These are phyloP conservation scores for Elmis aenea DNA, from an alignment of 2,888 invertebrate genomes.

Conservation along the genomic window DNA sequence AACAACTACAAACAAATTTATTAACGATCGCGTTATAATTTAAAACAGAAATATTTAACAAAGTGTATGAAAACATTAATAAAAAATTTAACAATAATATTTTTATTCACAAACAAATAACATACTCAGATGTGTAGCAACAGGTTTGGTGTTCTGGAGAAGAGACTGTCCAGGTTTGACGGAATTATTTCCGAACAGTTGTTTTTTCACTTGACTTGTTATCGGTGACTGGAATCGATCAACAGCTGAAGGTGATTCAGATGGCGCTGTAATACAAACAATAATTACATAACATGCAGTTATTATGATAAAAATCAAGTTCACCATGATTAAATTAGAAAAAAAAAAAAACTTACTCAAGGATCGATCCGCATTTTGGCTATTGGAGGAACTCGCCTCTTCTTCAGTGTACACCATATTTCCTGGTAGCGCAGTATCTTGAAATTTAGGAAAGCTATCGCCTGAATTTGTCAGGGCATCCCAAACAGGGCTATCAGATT, in stretches of 20 bases:
- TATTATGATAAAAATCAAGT: no score
- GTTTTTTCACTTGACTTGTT: conserved; percentile 35
- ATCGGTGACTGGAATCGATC: conserved; percentile 65
- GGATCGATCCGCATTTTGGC: not conserved
- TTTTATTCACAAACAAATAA: no score
- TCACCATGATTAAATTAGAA: no score
- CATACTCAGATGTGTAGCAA: no score
- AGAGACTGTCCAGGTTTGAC: conserved; percentile 57
- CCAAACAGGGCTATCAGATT: conserved; percentile 83
- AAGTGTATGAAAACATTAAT: no score
- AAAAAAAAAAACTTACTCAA: conserved; percentile 1
- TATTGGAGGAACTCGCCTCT: conserved; percentile 3
- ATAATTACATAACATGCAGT: conserved; percentile 4
- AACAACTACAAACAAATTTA: conserved; percentile 30
- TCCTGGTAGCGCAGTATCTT: conserved; percentile 65
- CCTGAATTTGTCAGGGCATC: conserved; percentile 58
- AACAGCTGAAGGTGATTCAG: conserved; percentile 54
- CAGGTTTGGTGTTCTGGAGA: conserved; percentile 29
- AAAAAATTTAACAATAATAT: no score
- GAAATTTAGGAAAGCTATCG: conserved; percentile 68
- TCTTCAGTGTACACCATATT: conserved; percentile 34
- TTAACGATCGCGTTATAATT: not conserved
- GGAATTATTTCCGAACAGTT: conserved; percentile 31
- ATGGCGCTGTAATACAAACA: conserved; percentile 26
- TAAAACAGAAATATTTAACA: no score